Evolutionary conservation across 2,888 invertebrate species (phyloP).

Genomic region (Blera fallax): DNA sequence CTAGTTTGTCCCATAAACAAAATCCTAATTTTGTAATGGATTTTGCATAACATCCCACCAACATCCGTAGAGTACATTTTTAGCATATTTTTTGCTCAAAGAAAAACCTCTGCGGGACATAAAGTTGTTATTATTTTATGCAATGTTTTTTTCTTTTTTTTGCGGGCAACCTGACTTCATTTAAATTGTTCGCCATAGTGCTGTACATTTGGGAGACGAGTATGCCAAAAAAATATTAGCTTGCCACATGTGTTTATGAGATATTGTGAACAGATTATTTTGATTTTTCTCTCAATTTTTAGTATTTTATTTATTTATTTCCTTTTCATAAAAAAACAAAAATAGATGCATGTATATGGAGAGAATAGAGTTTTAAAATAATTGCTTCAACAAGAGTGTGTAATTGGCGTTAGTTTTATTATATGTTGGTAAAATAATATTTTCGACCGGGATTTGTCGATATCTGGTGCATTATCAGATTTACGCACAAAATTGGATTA

Average conservation of each 20-base stretch:
- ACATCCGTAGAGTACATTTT: background rate
- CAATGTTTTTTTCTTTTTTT: background rate
- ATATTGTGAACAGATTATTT: background rate
- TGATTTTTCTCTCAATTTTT: too few relatives aligned
- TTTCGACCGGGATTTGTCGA: too few relatives aligned
- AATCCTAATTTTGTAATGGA: slow-evolving; percentile 18
- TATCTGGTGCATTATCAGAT: too few relatives aligned
- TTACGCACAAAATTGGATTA: too few relatives aligned
- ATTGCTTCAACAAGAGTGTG: too few relatives aligned
- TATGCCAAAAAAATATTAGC: background rate
- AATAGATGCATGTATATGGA: too few relatives aligned
- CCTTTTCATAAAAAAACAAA: too few relatives aligned
- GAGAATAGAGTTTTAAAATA: too few relatives aligned
- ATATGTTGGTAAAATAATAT: too few relatives aligned
- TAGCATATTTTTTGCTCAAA: background rate
- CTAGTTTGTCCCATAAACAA: background rate
- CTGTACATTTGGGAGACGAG: background rate
- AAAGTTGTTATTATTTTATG: background rate
- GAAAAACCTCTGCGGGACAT: background rate
- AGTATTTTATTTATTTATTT: too few relatives aligned
- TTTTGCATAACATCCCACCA: background rate
- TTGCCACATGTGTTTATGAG: background rate
- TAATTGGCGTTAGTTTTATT: too few relatives aligned
- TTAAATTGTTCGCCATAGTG: background rate
- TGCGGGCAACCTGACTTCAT: background rate